Evolutionary conservation across 2,888 invertebrate species (phyloP), one percentile per base, ranked within the genome.

Genomic region (Ophion slaviceki): DNA sequence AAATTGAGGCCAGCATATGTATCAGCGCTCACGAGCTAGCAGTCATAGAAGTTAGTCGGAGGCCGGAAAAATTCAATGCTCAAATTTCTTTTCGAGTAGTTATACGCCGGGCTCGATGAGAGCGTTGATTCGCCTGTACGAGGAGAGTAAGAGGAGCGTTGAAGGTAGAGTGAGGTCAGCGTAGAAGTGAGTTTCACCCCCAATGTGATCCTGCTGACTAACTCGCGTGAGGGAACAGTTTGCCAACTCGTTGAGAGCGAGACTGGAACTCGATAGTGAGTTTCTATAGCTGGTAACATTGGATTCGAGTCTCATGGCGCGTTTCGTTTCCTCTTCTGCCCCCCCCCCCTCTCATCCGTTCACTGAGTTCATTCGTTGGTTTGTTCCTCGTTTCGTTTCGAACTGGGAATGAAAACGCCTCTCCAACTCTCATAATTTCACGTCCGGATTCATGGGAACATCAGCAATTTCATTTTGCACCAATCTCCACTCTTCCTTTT

Each of bases 191-290:
- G 86, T 74, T 82, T 79, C 67, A 53, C 66, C 80, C 68, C 53
- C 79, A 86, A 36, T 67, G 86, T 84, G 89, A 89, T 83, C 88
- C 87, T 84, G 89, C 88, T 89, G 88, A 84, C 76, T 84, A 80
- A 80, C 79, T 72, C 66, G 85, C 72, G 80, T 71, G 79, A 75
- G 80, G 82, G 82, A 92, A 91, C 91, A 92, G 92, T 93, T 93
- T 92, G 91, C 92, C 91, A 92, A 93, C 92, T 93, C 92, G 92
- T 92, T 92, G 90, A 91, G 90, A 90, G 89, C 89, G 90, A 89
- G 91, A 90, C 88, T 91, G 88, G 85, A 89, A 91, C 91, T 91
- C 88, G 90, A 90, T 90, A 87, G 88, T 86, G 78, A 82, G 72
- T 53, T 82, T 86, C 76, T 77, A 76, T 66, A 74, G 79, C 53